A percentile compares a stretch with the other conserved stretches of the same genome.
Conservation (phyloP, 2,797 vertebrate species). For the Coreius guichenoti region DNA sequence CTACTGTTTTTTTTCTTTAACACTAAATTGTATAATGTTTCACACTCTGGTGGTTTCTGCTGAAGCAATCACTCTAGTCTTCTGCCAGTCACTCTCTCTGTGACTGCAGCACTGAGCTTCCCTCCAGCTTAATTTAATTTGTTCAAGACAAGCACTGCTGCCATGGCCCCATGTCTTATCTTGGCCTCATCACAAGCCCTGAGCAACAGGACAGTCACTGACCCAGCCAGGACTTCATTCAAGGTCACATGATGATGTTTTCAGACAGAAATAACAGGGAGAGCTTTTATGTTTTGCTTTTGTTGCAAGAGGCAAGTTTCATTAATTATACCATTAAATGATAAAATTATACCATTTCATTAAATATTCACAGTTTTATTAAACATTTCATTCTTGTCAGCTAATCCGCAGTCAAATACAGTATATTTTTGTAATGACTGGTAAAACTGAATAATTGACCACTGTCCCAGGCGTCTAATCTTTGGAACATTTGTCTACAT, state of each 20-base stretch:
- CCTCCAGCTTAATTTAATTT: slow-evolving; percentile 58
- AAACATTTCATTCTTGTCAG: not conserved
- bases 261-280: not conserved
- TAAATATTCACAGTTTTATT: not conserved
- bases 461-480: not conserved
- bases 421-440: not conserved
- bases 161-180: slow-evolving; percentile 17
- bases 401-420: not conserved
- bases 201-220: slow-evolving; percentile 46
- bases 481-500: not conserved
- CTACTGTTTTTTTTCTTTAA: not conserved
- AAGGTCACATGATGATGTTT: slow-evolving; percentile 58
- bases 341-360: not conserved
- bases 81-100: slow-evolving; percentile 32
- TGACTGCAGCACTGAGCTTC: slow-evolving; percentile 36
- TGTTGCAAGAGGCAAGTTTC: not conserved
- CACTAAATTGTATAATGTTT: slow-evolving; percentile 2
- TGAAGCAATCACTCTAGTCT: slow-evolving; percentile 17
- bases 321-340: not conserved
- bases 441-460: not conserved
- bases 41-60: not conserved
- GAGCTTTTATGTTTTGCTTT: slow-evolving; percentile 1
- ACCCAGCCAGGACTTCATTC: slow-evolving; percentile 54
- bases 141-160: slow-evolving; percentile 52
- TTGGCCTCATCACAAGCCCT: slow-evolving; percentile 32